phyloP scores from a whole-genome alignment of 2,888 invertebrate genomes.

The Rhamnusium bicolor region DNA sequence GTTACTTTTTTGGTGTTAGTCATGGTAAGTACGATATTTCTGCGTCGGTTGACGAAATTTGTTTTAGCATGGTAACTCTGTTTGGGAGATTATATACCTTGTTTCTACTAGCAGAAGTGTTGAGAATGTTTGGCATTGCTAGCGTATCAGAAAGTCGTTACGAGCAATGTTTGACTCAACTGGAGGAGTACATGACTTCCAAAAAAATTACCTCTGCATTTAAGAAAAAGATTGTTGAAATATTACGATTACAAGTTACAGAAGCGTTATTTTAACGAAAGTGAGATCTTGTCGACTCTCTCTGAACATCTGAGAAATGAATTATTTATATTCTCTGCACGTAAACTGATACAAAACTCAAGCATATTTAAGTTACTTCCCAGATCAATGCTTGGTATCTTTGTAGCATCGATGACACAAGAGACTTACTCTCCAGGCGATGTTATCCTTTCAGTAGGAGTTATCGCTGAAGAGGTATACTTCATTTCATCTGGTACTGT shows the following conservation, averaged over 20 bases:
- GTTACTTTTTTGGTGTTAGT: slow-evolving; percentile 60
- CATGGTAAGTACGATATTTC: slow-evolving; percentile 46
- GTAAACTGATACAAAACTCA: slow-evolving; percentile 71
- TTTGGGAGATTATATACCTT: slow-evolving; percentile 58
- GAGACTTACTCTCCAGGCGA: slow-evolving; percentile 58
- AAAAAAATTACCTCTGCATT: slow-evolving; percentile 71
- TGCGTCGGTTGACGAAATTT: slow-evolving; percentile 49
- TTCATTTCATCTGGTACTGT: slow-evolving; percentile 73
- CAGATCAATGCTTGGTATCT: slow-evolving; percentile 61
- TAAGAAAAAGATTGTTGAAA: slow-evolving; percentile 70
- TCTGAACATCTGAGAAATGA: slow-evolving; percentile 68
- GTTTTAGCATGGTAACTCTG: slow-evolving; percentile 51
- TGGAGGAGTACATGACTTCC: slow-evolving; percentile 73
- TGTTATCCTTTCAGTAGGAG: slow-evolving; percentile 68
- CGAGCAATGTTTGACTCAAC: slow-evolving; percentile 71
- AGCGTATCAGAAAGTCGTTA: slow-evolving; percentile 68
- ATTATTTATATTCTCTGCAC: slow-evolving; percentile 70
- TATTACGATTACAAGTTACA: slow-evolving; percentile 74
- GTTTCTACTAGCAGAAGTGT: slow-evolving; percentile 53
- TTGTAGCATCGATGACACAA: slow-evolving; percentile 35
- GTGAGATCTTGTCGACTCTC: slow-evolving; percentile 59
- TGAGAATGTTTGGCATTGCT: slow-evolving; percentile 59
- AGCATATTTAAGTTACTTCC: slow-evolving; percentile 70
- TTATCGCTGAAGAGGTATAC: slow-evolving; percentile 70
- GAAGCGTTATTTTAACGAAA: slow-evolving; percentile 73